Evolutionary conservation across 2,888 invertebrate genomes (phyloP), one percentile per base, ranked within the genome.

Genomic region (Dasysyrphus tricinctus): DNA sequence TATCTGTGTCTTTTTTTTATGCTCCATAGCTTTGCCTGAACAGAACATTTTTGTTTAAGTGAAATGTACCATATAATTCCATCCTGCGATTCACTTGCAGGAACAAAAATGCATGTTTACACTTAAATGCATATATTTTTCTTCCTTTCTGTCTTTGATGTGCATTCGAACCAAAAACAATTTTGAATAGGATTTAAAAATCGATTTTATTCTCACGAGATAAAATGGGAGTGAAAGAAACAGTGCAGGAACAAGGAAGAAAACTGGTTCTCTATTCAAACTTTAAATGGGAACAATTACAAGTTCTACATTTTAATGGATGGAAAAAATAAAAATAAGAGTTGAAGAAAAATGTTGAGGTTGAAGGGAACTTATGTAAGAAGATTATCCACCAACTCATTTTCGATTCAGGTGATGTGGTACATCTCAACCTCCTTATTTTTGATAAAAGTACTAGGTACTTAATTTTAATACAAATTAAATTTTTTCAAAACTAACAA

Each of bases 181-280:
- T 34, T 47, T 65, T 32, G 2, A 16, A 47, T 47, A 24, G 24
- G 19, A 42, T 61, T 42, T 29, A 42, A 44, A 42, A 44, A 63
- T 63, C 44, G 29, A 63, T 63, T 44, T 29, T 32, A 44, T n/a
- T 44, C 63, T 29, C 32, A 16, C 11, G 63, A 29, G 63, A 63
- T 63, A 16, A 16, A 6, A 42, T 29, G n/a, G 9, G 44, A 32
- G 9, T 32, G n/a, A 61, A 5, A 29, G 42, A 47, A 44, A 7
- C 6, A 11, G 16, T 63, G 32, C n/a, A 61, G 12, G 16, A 57
- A 57, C 16, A 11, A 57, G 57, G 57, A 29, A 63, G 44, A 44
- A 47, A 44, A n/a, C 29, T 32, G 11, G 4, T n/a, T 47, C 11
- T 63, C 11, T 63, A n/a, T 63, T 44, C n/a, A 44, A 63, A 63